Percentiles rank a stretch among this genome's conserved stretches.
Evolutionary conservation across 2,888 invertebrate species (phyloP).

Genomic region (Dolichomitus sp.): DNA sequence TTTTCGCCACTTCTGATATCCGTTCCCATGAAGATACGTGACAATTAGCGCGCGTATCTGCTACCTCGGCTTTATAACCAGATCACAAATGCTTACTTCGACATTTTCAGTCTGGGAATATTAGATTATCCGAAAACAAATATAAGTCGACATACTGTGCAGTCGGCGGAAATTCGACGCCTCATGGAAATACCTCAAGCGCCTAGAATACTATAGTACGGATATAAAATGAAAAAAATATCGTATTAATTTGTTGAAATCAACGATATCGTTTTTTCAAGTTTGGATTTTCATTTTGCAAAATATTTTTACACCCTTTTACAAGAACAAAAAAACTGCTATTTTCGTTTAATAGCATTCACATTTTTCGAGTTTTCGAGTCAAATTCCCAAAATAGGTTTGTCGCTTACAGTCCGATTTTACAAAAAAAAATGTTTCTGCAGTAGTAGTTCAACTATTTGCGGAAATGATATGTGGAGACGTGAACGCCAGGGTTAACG

Average conservation of each 20-base stretch:
- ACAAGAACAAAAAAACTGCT: too few species aligned
- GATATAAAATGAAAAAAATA: background rate
- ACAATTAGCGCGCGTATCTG: background rate
- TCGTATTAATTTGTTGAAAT: background rate
- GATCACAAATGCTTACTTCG: constrained; percentile 1
- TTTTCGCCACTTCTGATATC: background rate
- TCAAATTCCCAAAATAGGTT: too few species aligned
- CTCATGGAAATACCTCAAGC: constrained; percentile 22
- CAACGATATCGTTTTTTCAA: background rate
- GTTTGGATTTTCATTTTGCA: too few species aligned
- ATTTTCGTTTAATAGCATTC: too few species aligned
- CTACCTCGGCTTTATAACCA: constrained; percentile 17
- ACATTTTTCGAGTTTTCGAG: too few species aligned
- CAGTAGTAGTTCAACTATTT: constrained; percentile 26
- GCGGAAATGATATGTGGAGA: constrained; percentile 56
- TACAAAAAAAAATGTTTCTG: constrained; percentile 11
- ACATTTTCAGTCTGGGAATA: constrained; percentile 10
- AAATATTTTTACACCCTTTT: too few species aligned
- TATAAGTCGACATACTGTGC: constrained; percentile 4
- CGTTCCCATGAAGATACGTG: constrained; percentile 9
- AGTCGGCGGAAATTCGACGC: constrained; percentile 25
- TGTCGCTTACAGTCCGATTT: background rate
- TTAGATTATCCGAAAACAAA: constrained; percentile 17
- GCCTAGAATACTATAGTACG: constrained; percentile 8
- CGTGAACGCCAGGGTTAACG: constrained; percentile 68